Conservation (phyloP, 2,797 vertebrate species). For the Pangasius macronema region DNA sequence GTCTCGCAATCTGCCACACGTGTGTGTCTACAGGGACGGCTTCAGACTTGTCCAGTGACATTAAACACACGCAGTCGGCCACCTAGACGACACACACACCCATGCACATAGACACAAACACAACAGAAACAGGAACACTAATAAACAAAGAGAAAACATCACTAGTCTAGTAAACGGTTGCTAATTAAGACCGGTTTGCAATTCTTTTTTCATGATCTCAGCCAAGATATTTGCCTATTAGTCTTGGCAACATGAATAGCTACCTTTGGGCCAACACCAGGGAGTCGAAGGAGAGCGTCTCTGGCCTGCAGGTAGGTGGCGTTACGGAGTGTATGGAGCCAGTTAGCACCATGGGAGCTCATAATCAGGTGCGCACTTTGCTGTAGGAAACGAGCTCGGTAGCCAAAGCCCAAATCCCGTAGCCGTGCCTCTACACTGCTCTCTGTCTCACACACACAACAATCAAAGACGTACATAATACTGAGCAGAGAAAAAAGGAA, state of each 20-base stretch:
- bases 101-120: neutral
- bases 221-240: neutral
- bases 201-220: neutral
- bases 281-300: slow-evolving; percentile 81
- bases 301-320: slow-evolving; percentile 80
- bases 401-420: slow-evolving; percentile 88
- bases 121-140: neutral
- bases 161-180: neutral
- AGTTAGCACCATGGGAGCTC: slow-evolving; percentile 71
- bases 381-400: slow-evolving; percentile 87
- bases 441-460: slow-evolving; percentile 67
- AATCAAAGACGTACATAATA: neutral
- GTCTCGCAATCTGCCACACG: slow-evolving; percentile 88
- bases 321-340: slow-evolving; percentile 78
- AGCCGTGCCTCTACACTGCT: slow-evolving; percentile 77
- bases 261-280: slow-evolving; percentile 91
- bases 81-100: slow-evolving; percentile 72
- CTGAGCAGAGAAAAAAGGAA: neutral
- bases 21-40: slow-evolving; percentile 93
- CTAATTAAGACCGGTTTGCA: neutral
- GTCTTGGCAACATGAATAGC: neutral
- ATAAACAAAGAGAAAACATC: neutral
- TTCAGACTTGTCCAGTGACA: slow-evolving; percentile 89
- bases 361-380: slow-evolving; percentile 81
- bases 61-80: slow-evolving; percentile 91